Base-by-base conservation (phyloP, 2,113 vertebrate genomes). In the Piprites chloris region DNA sequence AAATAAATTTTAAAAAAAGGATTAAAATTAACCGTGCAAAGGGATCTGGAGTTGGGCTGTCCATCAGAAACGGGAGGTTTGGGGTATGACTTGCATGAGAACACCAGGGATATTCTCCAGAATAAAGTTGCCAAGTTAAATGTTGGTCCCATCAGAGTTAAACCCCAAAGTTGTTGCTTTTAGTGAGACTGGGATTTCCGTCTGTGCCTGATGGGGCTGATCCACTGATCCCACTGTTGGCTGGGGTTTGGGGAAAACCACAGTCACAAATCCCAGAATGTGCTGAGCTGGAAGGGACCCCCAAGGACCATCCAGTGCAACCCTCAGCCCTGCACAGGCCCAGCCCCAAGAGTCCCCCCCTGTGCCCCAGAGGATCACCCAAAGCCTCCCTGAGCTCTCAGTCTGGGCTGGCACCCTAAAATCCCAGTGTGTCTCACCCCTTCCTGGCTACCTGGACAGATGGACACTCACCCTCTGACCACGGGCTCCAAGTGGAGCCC, bases 1-100 rank as follows among this genome's bases (percentile, higher is more conserved):
- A 95, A 93, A 93, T 58, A 75, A 94, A 96, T 91, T 22, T 91
- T 22, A 49, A 73, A 89, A 87, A 81, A 87, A 77, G 35, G 4
- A 58, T 46, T 67, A 62, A 96, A 96, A 87, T 95, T 59, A 83
- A 79, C 75, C 81, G 44, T 81, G 84, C 58, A 66, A 81, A 93
- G 73, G 69, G 59, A 74, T n/a, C 28, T 47, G 74, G 79, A 80
- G 69, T 46, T 46, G 59, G 42, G 47, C 17, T 87, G 62, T 65
- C 53, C n/a, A 12, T 52, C 58, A 66, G 66, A 47, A 79, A 55
- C 56, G 9, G 65, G 39, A 79, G 11, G 0, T 39, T 53, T n/a
- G 84, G 35, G 74, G 42, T 30, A 24, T 2, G 37, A 76, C 26
- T 26, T 33, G 56, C n/a, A n/a, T 5, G 37, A n/a, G 37, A 53